phyloP scores from a whole-genome alignment of 2,113 vertebrate species.

The Anser cygnoides region DNA sequence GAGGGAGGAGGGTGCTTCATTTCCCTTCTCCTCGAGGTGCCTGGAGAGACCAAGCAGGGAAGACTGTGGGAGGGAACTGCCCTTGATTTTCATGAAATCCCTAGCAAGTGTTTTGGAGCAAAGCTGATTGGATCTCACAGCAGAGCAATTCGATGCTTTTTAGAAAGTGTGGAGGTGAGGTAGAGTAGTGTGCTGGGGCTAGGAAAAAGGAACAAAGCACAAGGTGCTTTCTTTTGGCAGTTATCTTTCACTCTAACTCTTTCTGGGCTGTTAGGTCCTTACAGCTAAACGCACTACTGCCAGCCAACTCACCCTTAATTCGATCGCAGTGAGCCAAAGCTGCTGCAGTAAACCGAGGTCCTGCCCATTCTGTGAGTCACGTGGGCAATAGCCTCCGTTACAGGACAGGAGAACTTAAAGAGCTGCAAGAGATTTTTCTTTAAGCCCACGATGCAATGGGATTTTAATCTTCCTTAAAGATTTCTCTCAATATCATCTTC shows the following conservation, averaged over 20 bases:
- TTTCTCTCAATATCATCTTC: background rate
- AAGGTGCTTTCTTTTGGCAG: background rate
- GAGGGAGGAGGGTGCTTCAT: background rate
- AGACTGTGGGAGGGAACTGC: fast-evolving
- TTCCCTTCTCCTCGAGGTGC: background rate
- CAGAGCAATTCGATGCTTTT: background rate
- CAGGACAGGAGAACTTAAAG: background rate
- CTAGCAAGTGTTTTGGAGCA: background rate
- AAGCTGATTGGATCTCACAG: background rate
- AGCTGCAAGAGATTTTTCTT: background rate
- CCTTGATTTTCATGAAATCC: background rate
- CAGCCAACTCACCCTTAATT: background rate
- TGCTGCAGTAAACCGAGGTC: background rate
- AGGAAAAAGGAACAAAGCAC: background rate
- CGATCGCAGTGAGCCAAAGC: background rate
- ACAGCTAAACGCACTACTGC: background rate
- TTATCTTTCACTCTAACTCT: background rate
- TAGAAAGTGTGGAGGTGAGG: background rate
- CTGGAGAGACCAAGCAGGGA: background rate
- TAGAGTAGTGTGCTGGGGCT: background rate
- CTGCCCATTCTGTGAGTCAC: background rate
- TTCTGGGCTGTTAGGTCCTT: background rate
- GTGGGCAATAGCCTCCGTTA: background rate
- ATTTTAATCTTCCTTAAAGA: background rate
- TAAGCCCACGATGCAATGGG: background rate